A percentile compares a stretch with the other conserved stretches of the same genome.
phyloP scores from a whole-genome alignment of 2,797 vertebrate species.

The Sciurus vulgaris region DNA sequence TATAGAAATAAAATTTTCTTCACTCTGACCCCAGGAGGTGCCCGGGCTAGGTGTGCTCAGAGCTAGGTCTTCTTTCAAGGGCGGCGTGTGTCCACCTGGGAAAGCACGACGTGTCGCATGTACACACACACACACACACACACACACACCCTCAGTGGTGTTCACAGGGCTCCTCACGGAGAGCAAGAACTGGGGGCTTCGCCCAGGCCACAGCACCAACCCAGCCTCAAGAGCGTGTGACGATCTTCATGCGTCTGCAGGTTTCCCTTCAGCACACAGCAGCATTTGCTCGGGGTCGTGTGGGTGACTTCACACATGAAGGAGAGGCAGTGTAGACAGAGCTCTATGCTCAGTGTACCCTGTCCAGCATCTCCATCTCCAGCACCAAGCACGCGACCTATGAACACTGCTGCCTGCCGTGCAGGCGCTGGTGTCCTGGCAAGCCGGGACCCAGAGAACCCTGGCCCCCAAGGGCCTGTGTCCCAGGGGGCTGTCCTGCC shows the following conservation, averaged over 20 bases:
- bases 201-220: too few relatives aligned
- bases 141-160: too few relatives aligned
- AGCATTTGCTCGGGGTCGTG: too few relatives aligned
- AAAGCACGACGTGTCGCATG: not conserved
- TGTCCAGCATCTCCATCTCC: too few relatives aligned
- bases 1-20: not conserved
- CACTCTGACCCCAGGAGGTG: not conserved
- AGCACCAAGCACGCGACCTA: too few relatives aligned
- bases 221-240: not conserved
- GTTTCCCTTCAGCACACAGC: not conserved
- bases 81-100: not conserved
- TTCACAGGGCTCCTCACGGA: not conserved
- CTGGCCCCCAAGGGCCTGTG: not conserved
- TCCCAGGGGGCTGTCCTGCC: not conserved
- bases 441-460: accelerated
- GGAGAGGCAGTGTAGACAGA: not conserved
- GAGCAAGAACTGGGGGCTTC: not conserved
- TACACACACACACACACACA: not conserved
- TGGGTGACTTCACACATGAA: not conserved
- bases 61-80: not conserved
- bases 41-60: accelerated
- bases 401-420: too few relatives aligned
- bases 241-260: accelerated
- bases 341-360: too few relatives aligned
- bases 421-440: accelerated